Base-by-base conservation (phyloP, 2,797 vertebrate species). In the Aldrovandia affinis region DNA sequence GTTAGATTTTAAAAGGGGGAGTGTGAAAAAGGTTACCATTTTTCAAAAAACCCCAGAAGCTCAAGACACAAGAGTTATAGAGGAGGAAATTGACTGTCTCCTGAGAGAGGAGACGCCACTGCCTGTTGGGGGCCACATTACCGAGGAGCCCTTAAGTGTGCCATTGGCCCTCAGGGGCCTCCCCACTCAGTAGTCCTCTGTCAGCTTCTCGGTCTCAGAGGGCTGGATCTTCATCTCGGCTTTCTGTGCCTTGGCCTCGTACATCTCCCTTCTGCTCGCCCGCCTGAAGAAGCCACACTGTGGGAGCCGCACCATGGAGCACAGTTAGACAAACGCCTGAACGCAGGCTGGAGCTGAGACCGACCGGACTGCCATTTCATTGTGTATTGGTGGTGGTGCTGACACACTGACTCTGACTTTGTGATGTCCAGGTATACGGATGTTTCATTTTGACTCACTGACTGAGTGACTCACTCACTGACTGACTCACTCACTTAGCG, bases 161-260 rank as follows among this genome's bases (percentile, higher is more conserved):
- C 91, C 86, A 88, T 84, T 83, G 86, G 85, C 82, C 89, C 88
- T 68, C 82, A 83, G 88, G 89, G 84, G 91, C 89, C 93, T 89
- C 83, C 42, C 84, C 84, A 90, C 88, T 96, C 94, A 99, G 96
- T 97, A 97, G 95, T 98, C 97, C 54, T 97, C 97, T 0, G 97
- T 98, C 92, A 99, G 96, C 94, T 95, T 97, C 94, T 98, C 95
- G 87, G 97, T 98, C 95, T 99, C 98, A 93, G 98, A 99, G 84
- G 98, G 98, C 96, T 99, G 98, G 95, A 97, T 98, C 96, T 97
- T 97, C 96, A 98, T 98, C 95, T 98, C 97, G 78, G 98, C 98
- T 94, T 99, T 99, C 97, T 98, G 98, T 91, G 95, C 96, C 92
- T 98, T 99, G 93, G 98, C 98, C 94, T 99, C 98, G 91, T 99